Evolutionary conservation across 2,113 vertebrate species (phyloP).

Genomic region (Pluvianellus socialis): DNA sequence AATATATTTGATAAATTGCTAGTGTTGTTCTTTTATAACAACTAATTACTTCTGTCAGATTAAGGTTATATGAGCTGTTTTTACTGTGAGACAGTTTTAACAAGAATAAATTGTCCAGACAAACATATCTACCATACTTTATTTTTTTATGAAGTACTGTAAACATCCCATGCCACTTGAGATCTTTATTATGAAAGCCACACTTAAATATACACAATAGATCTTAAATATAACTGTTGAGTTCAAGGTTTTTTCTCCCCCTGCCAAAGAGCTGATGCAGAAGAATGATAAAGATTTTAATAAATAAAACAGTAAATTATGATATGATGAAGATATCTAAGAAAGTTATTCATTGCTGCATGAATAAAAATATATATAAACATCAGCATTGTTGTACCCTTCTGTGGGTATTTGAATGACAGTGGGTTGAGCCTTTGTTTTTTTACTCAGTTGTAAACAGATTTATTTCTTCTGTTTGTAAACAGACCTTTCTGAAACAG

Average conservation of each 20-base stretch:
- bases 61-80: background rate
- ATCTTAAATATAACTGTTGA: background rate
- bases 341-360: background rate
- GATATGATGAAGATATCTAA: background rate
- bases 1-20: background rate
- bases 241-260: background rate
- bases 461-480: background rate
- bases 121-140: background rate
- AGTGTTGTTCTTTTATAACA: background rate
- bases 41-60: background rate
- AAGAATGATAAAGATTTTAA: slow-evolving; percentile 33
- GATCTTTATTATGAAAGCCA: slow-evolving; percentile 15
- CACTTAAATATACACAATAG: background rate
- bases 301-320: slow-evolving; percentile 68
- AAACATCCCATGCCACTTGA: background rate
- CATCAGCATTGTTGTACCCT: slow-evolving; percentile 2
- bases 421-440: background rate
- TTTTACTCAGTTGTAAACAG: background rate
- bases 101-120: background rate
- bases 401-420: background rate
- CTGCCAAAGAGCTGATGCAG: background rate
- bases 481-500: background rate
- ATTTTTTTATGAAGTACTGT: background rate
- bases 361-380: background rate
- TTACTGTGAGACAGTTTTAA: background rate